Conservation (phyloP, 2,888 invertebrate species). For the Smittia aterrima region DNA sequence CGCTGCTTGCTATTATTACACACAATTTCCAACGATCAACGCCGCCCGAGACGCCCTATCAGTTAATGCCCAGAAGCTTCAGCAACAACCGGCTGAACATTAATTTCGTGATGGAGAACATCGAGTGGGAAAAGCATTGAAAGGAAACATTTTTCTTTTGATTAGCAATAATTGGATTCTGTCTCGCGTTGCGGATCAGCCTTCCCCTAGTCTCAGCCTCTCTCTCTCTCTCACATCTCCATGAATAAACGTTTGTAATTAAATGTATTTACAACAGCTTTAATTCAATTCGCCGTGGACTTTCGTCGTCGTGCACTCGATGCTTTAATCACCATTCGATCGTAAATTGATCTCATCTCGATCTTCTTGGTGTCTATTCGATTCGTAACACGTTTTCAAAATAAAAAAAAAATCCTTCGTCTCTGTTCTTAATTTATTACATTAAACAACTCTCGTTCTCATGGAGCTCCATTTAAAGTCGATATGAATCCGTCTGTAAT, state of each 20-base stretch:
- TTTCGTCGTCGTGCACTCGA: constrained; percentile 26
- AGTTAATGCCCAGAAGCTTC: constrained; percentile 37
- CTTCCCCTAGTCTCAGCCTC: not conserved
- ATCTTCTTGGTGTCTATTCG: constrained; percentile 13
- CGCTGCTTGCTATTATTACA: constrained; percentile 24
- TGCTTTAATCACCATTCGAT: constrained; percentile 11
- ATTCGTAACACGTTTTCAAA: constrained; percentile 10
- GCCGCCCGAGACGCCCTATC: constrained; percentile 16
- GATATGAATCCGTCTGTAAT: constrained; percentile 18
- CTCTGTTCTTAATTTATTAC: constrained; percentile 5
- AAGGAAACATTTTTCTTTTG: constrained; percentile 37
- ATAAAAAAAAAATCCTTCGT: not conserved
- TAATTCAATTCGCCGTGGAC: constrained; percentile 23
- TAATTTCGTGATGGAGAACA: constrained; percentile 31
- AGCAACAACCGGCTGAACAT: constrained; percentile 18
- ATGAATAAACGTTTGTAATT: constrained; percentile 27
- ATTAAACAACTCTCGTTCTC: constrained; percentile 20
- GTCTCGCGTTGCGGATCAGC: constrained; percentile 18
- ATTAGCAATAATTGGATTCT: constrained; percentile 37
- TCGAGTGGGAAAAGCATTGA: constrained; percentile 18
- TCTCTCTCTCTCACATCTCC: not conserved
- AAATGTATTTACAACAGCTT: constrained; percentile 28
- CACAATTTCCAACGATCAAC: constrained; percentile 7
- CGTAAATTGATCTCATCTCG: constrained; percentile 21
- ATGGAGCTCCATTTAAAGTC: constrained; percentile 17